phyloP scores from a whole-genome alignment of 2,113 vertebrate genomes.

The Gobiocypris rarus region DNA sequence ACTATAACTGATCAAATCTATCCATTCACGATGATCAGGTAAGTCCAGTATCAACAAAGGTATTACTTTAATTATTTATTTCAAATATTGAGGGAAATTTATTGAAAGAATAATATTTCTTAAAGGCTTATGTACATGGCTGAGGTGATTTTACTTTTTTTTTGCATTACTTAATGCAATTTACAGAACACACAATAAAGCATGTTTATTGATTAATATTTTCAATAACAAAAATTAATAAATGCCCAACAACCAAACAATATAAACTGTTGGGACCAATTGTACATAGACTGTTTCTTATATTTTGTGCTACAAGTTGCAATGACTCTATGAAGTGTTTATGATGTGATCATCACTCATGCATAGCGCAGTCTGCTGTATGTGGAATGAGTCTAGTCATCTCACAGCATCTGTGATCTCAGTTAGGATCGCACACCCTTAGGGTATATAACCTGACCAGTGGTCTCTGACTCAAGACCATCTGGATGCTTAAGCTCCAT shows the following conservation, averaged over 20 bases:
- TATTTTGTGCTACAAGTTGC: background rate
- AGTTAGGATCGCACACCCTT: conserved; percentile 5
- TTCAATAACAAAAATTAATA: no score
- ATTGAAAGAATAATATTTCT: background rate
- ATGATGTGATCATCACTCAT: conserved; percentile 28
- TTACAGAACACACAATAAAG: background rate
- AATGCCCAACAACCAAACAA: no score
- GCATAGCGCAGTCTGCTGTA: conserved; percentile 13
- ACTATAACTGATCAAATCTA: background rate
- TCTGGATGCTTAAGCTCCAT: conserved; percentile 48
- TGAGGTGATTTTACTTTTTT: no score
- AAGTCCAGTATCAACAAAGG: background rate
- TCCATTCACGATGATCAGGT: background rate
- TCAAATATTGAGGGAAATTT: background rate
- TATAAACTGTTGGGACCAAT: background rate
- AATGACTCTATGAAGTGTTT: conserved; percentile 21
- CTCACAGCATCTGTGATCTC: conserved; percentile 35
- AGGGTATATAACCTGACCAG: conserved; percentile 44
- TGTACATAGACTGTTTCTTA: background rate
- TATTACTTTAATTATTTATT: background rate
- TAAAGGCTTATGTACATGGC: background rate
- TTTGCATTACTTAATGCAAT: no score
- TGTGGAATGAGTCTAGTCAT: conserved; percentile 9
- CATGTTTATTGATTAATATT: no score
- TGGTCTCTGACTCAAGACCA: conserved; percentile 51